These are phyloP conservation scores for Acomys russatus DNA, from an alignment of 2,797 vertebrate species.

Conservation along the genomic window DNA sequence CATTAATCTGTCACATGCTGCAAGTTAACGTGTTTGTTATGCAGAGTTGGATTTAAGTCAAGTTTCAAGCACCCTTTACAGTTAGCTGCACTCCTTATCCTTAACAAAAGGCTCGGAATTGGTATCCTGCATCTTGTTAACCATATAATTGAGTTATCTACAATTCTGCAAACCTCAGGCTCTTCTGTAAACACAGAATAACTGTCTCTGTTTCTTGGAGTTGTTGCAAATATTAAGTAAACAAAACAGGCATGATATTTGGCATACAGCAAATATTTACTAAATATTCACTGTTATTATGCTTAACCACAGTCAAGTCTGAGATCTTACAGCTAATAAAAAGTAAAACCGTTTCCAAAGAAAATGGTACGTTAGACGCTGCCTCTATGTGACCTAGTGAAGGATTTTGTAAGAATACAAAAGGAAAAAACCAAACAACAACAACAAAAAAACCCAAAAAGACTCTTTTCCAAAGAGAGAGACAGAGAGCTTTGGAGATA, in stretches of 20 bases:
- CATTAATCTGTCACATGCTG: neutral
- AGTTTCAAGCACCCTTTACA: neutral
- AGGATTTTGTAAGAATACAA: neutral
- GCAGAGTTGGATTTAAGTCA: conserved; percentile 13
- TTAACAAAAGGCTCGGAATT: neutral
- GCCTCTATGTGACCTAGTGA: neutral
- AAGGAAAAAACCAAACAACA: neutral
- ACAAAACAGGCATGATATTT: neutral
- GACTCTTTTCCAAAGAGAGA: neutral
- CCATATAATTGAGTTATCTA: neutral
- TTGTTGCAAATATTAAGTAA: neutral
- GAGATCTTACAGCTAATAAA: neutral
- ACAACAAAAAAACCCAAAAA: neutral
- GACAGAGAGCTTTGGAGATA: neutral
- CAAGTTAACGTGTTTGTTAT: neutral
- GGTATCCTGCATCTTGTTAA: neutral
- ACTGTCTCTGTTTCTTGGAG: neutral
- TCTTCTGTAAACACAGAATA: conserved; percentile 37
- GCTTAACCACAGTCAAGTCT: neutral
- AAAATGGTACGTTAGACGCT: neutral
- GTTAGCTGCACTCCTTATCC: neutral
- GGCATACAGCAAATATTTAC: neutral
- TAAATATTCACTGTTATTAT: neutral
- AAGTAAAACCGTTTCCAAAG: neutral
- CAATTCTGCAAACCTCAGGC: neutral